Base-by-base conservation (phyloP, 2,113 vertebrate species). In the Mellivora capensis region DNA sequence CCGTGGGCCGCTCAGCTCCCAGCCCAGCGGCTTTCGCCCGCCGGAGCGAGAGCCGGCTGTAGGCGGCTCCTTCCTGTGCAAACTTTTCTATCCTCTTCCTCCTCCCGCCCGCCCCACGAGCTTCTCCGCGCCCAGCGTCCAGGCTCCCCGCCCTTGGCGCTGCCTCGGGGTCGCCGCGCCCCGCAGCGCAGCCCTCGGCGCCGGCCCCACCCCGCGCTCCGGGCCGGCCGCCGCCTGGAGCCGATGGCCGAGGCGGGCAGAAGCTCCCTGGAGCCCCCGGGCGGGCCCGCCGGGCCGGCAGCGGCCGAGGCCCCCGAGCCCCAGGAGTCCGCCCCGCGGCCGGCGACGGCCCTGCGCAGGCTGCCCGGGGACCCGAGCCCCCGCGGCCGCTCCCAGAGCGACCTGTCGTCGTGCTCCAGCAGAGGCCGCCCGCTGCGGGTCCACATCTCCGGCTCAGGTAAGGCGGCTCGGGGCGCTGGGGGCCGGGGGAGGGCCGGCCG, bases 361-460 rank as follows among this genome's bases (percentile, higher is more conserved):
- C 97, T 96, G n/a, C 96, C 97, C 59, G 91, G 93, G 23, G 97
- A 97, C 57, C 87, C 97, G 37, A 97, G 98, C 44, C 98, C 98
- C 93, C 98, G 99, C 4, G 98, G 98, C 72, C 99, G 99, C 91
- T 98, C 99, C 54, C 99, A 99, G 96, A 99, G 99, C 97, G 99
- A 99, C 93, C 98, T 99, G 93, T 98, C 99, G 34, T 92, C 99
- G 21, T 89, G 92, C 74, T 98, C 96, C 29, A 98, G 98, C 69
- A 96, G 98, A 93, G 98, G 90, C 93, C 98, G 98, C 95, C 97
- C 97, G 86, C 98, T 98, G 71, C 98, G 98, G 20, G 97, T 98
- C 84, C 96, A 85, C 97, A 98, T 98, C 98, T 97, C 98, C 0
- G 98, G 98, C 74, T 99, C 99, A 99, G 99, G 99, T 99, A 98